Evolutionary conservation across 1,140 invertebrate genomes (phyloP), one percentile per base, ranked within the genome.

Genomic region (Drosophila bipectinata): DNA sequence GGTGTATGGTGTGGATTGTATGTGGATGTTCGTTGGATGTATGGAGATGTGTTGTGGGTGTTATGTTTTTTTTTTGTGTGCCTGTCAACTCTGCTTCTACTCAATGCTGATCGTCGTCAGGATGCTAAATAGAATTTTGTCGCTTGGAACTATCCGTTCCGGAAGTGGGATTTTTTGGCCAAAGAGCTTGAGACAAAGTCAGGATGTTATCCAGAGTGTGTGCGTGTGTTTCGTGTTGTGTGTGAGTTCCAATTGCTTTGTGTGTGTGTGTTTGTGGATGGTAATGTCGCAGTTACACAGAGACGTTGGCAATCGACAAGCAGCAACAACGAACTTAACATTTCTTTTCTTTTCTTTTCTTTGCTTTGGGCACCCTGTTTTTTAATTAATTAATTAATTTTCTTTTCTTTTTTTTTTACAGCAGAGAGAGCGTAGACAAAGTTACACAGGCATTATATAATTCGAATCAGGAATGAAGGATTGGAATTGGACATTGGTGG

Each of bases 231-330:
- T 55, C 30, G 51, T 62, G 51, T 72, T 47, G 63, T 55, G 63
- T 64, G 62, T 69, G 55, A 21, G 21, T 55, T 67, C 60, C 63
- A 67, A 67, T 67, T 53, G 63, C 63, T 64, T 47, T 57, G 37
- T 55, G 56, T 79, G 56, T 79, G 60, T 63, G 45, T 54, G 24
- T 60, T 41, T 53, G 4, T 21, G 47, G 66, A 30, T 81, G 47
- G 59, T 54, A 79, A 73, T 72, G 81, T 79, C 68, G 82, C 79
- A 81, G 83, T 66, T 85, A 88, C 67, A 87, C 83, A 88, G 82
- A 75, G 67, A 83, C 79, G 83, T 84, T 88, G 83, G 83, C 83
- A 87, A 87, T 88, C 83, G 83, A 88, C 83, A 87, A 88, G 83
- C 83, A 87, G 83, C 83, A 87, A 87, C 83, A 87, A 87, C 83